These are phyloP conservation scores for Drosophila lacicola DNA, from an alignment of 2,888 invertebrate species.

Conservation along the genomic window DNA sequence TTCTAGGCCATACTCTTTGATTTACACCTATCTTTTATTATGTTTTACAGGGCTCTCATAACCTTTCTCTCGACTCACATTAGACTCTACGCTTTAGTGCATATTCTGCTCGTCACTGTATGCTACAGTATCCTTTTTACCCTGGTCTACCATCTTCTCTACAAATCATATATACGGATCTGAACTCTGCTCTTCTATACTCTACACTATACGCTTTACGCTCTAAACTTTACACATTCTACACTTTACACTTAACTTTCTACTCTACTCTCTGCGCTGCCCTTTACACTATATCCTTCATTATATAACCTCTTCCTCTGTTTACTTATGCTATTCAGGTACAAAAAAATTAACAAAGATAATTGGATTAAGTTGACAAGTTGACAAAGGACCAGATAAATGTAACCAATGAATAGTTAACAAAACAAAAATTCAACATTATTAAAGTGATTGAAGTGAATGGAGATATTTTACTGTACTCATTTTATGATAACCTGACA, in stretches of 20 bases:
- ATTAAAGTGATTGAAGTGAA: too few relatives aligned
- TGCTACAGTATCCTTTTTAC: too few relatives aligned
- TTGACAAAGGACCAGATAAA: constrained; percentile 12
- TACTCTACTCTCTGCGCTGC: background rate
- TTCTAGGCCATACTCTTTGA: too few relatives aligned
- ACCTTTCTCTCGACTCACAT: too few relatives aligned
- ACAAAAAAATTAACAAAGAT: background rate
- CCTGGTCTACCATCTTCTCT: too few relatives aligned
- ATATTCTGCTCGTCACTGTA: too few relatives aligned
- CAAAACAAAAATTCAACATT: background rate
- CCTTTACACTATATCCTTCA: background rate
- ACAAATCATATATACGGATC: too few relatives aligned
- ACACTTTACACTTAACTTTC: background rate
- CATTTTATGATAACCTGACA: background rate
- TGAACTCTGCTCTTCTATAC: too few relatives aligned
- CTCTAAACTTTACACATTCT: background rate
- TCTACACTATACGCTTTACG: background rate
- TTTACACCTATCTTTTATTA: too few relatives aligned
- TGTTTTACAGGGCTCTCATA: too few relatives aligned
- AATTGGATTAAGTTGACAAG: background rate
- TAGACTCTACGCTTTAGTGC: too few relatives aligned
- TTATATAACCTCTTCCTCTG: too few relatives aligned
- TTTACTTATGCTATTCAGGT: background rate
- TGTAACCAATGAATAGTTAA: background rate
- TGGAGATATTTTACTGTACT: background rate